Evolutionary conservation across 2,888 invertebrate genomes (phyloP).

Genomic region (Pachymerium ferrugineum): DNA sequence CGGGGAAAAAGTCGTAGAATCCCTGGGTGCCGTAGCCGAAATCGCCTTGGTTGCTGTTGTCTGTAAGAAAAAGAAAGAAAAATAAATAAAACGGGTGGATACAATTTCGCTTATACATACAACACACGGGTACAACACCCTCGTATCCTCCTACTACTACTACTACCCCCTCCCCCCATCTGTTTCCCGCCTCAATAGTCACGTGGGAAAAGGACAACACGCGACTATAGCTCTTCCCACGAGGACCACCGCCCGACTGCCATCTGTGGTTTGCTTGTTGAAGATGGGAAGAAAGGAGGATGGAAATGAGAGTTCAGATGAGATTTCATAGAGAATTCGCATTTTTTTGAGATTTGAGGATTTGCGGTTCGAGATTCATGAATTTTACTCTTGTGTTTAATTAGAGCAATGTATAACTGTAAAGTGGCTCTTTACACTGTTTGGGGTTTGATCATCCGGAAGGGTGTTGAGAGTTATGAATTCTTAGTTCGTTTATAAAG

Average conservation of each 20-base stretch:
- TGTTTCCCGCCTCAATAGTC: conserved; percentile 3
- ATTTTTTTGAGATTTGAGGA: no score
- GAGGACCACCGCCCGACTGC: neutral
- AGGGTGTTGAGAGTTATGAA: no score
- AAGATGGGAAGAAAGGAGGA: neutral
- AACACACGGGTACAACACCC: neutral
- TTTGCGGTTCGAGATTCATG: no score
- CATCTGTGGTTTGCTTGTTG: neutral
- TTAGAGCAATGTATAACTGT: no score
- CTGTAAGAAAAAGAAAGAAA: conserved; percentile 35
- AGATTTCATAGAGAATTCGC: no score
- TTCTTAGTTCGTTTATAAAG: no score
- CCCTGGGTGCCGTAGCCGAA: conserved; percentile 40
- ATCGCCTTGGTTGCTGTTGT: conserved; percentile 41
- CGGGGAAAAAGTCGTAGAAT: conserved; percentile 75
- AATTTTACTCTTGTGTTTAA: no score
- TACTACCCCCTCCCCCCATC: neutral
- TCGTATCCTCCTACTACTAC: neutral
- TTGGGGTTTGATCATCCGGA: no score
- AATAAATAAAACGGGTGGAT: neutral
- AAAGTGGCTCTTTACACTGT: no score
- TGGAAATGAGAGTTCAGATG: no score
- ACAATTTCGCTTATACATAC: neutral
- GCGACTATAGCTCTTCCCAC: neutral
- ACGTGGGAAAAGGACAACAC: conserved; percentile 4